Conservation (phyloP, 2,113 vertebrate genomes). For the Piprites chloris region DNA sequence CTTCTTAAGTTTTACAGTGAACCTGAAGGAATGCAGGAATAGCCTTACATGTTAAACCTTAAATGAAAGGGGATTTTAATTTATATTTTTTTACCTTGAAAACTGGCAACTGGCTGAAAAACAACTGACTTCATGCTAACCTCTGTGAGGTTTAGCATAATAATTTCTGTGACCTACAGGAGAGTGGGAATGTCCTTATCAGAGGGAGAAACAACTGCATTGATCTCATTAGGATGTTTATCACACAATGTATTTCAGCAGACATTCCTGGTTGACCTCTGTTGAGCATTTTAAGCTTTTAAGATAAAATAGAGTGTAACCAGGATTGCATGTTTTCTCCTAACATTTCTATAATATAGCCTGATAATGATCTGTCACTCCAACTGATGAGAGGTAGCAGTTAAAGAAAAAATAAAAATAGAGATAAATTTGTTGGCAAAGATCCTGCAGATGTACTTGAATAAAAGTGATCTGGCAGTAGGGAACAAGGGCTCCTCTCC, state of each 20-base stretch:
- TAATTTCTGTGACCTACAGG: not conserved
- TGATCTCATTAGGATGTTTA: constrained; percentile 47
- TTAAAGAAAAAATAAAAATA: constrained; percentile 24
- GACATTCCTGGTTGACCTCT: constrained; percentile 1
- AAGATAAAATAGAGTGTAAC: constrained; percentile 40
- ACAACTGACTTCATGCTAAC: not conserved
- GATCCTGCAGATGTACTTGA: not conserved
- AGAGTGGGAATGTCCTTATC: not conserved
- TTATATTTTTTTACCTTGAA: not conserved
- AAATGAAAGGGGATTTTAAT: not conserved
- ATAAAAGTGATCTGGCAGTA: not conserved
- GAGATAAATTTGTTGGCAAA: not conserved
- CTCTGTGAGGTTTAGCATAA: not conserved
- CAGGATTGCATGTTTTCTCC: not conserved
- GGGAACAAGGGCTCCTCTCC: not conserved
- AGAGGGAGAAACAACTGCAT: not conserved
- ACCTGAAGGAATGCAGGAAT: not conserved
- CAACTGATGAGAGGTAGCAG: not conserved
- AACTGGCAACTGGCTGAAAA: not conserved
- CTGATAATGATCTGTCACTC: constrained; percentile 21
- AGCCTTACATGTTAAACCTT: not conserved
- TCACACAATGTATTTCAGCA: constrained; percentile 6
- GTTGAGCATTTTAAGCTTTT: not conserved
- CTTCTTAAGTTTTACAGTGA: not conserved
- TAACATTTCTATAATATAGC: not conserved